phyloP scores from a whole-genome alignment of 2,797 vertebrate genomes.

The Syngnathus rostellatus region DNA sequence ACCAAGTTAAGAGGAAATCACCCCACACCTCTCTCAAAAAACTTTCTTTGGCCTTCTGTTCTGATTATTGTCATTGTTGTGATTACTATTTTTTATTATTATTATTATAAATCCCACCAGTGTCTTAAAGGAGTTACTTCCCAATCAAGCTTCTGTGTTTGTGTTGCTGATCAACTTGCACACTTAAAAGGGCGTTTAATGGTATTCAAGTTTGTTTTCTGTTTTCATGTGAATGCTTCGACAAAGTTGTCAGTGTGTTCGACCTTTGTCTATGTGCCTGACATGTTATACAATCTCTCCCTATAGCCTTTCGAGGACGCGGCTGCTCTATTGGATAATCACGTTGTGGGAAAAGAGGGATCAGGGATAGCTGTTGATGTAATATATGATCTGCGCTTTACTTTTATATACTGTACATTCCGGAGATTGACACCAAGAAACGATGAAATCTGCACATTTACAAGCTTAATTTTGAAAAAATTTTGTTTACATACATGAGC shows the following conservation, averaged over 20 bases:
- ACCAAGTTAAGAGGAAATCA: background rate
- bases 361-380: constrained; percentile 17
- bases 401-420: constrained; percentile 67
- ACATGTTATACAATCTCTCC: constrained; percentile 27
- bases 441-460: constrained; percentile 62
- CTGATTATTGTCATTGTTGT: constrained; percentile 12
- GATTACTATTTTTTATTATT: background rate
- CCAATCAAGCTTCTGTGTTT: constrained; percentile 19
- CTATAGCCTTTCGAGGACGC: constrained; percentile 12
- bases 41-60: constrained; percentile 1
- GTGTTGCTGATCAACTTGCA: background rate
- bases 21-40: background rate
- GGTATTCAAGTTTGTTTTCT: background rate
- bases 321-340: constrained; percentile 26
- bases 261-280: constrained; percentile 25
- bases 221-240: constrained; percentile 1
- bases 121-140: constrained; percentile 44
- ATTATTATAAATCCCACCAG: constrained; percentile 33
- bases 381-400: constrained; percentile 48
- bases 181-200: background rate
- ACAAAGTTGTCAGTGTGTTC: background rate
- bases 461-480: constrained; percentile 61
- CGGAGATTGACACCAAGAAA: constrained; percentile 62
- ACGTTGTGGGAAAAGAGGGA: constrained; percentile 6
- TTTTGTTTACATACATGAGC: constrained; percentile 82